Conservation (phyloP, 2,113 vertebrate genomes). For the Sarotherodon lohbergeri region DNA sequence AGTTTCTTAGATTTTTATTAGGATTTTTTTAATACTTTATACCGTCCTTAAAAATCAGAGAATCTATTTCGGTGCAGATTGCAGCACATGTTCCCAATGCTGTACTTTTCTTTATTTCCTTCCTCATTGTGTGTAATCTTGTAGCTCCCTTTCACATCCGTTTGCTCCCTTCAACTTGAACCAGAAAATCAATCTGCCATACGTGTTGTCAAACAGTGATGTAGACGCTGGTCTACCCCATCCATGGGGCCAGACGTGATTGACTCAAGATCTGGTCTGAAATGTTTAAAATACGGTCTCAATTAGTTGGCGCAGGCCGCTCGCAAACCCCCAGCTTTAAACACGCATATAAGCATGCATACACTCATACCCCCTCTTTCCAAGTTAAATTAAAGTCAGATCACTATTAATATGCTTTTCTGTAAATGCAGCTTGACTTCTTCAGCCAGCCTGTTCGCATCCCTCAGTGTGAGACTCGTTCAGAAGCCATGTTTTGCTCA, state of each 20-base stretch:
- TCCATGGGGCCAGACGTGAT: slow-evolving; percentile 42
- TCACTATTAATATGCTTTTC: slow-evolving; percentile 57
- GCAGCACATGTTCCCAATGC: slow-evolving; percentile 32
- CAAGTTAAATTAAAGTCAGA: slow-evolving; percentile 69
- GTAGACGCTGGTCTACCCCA: slow-evolving; percentile 37
- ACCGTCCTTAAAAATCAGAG: not conserved
- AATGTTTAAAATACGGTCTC: slow-evolving; percentile 61
- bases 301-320: slow-evolving; percentile 40
- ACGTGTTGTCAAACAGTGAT: slow-evolving; percentile 52
- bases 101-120: slow-evolving; percentile 15
- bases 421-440: slow-evolving; percentile 46
- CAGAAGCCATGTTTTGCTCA: slow-evolving; percentile 41
- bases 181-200: slow-evolving; percentile 46
- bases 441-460: slow-evolving; percentile 27
- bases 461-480: slow-evolving; percentile 33
- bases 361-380: slow-evolving; percentile 33
- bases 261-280: slow-evolving; percentile 59
- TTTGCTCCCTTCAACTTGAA: slow-evolving; percentile 20
- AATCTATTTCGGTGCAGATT: not conserved
- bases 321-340: slow-evolving; percentile 11
- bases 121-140: slow-evolving; percentile 4
- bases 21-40: not conserved
- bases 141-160: slow-evolving; percentile 35
- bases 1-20: not conserved
- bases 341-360: not conserved